Evolutionary conservation across 2,113 vertebrate genomes (phyloP).

Genomic region (Mesocricetus auratus): DNA sequence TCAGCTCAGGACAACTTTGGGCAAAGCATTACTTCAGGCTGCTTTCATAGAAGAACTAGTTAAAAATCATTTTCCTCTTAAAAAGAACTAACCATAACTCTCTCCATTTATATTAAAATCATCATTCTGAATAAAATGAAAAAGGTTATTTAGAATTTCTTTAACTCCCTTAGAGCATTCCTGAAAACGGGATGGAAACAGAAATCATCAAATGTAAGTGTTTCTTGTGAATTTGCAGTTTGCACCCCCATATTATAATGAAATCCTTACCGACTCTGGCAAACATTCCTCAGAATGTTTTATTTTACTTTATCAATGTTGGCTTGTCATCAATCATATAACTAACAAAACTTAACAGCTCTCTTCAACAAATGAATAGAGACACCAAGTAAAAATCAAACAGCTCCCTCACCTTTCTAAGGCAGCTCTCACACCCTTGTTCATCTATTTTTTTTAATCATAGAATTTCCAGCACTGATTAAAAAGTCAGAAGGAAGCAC

Average conservation of each 20-base stretch:
- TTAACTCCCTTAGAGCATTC: slow-evolving; percentile 47
- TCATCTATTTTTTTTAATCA: slow-evolving; percentile 56
- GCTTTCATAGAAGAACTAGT: slow-evolving; percentile 58
- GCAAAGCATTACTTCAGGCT: slow-evolving; percentile 81
- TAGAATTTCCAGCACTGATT: slow-evolving; percentile 1
- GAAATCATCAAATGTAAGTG: slow-evolving; percentile 84
- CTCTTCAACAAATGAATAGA: slow-evolving; percentile 36
- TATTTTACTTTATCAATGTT: slow-evolving; percentile 34
- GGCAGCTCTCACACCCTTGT: background rate
- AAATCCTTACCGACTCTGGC: background rate
- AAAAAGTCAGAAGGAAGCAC: slow-evolving; percentile 1
- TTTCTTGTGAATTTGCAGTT: background rate
- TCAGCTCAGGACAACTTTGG: slow-evolving; percentile 70
- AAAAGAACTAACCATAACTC: slow-evolving; percentile 64
- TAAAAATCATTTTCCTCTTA: background rate
- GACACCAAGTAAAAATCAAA: background rate
- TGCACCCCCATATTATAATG: slow-evolving; percentile 25
- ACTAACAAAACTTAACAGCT: slow-evolving; percentile 28
- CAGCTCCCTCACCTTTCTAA: slow-evolving; percentile 9
- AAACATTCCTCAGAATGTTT: slow-evolving; percentile 18
- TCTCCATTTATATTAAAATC: slow-evolving; percentile 61
- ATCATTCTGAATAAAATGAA: slow-evolving; percentile 60
- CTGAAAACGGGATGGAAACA: slow-evolving; percentile 77
- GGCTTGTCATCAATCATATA: slow-evolving; percentile 22
- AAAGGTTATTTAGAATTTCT: slow-evolving; percentile 60